Percentiles rank a stretch among this genome's conserved stretches.
These are phyloP conservation scores for Grapholita molesta DNA, from an alignment of 1,140 invertebrate species.

Conservation along the genomic window DNA sequence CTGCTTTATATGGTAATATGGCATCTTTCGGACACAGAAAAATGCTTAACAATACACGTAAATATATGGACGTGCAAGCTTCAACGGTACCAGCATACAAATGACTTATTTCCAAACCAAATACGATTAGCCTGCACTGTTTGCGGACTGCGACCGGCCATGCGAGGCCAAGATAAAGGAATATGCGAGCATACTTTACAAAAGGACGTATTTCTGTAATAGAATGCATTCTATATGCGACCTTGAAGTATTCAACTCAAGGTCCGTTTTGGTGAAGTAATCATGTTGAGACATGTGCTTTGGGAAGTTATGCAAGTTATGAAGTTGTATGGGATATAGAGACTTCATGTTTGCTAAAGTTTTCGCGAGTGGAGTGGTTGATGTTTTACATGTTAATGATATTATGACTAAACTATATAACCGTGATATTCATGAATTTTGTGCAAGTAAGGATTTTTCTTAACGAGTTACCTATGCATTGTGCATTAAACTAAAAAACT, in stretches of 20 bases:
- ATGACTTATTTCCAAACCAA: constrained; percentile 2
- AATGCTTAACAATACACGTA: background rate
- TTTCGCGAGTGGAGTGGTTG: background rate
- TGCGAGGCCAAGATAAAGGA: background rate
- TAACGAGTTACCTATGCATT: too few relatives aligned
- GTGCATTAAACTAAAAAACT: too few relatives aligned
- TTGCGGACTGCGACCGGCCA: background rate
- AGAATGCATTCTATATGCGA: background rate
- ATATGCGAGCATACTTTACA: background rate
- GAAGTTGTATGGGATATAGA: background rate
- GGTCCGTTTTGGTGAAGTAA: background rate
- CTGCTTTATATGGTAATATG: too few relatives aligned
- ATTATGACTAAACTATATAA: too few relatives aligned
- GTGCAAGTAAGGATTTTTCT: too few relatives aligned
- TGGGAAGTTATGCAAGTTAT: background rate
- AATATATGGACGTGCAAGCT: background rate
- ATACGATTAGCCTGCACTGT: background rate
- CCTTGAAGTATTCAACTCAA: background rate
- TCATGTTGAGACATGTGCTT: background rate
- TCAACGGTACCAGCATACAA: background rate
- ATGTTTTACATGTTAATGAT: too few relatives aligned
- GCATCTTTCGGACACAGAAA: background rate
- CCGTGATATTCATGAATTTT: too few relatives aligned
- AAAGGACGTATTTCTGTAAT: background rate
- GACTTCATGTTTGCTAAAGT: background rate